Conservation (phyloP, 2,888 invertebrate genomes). For the Nymphalis urticae region DNA sequence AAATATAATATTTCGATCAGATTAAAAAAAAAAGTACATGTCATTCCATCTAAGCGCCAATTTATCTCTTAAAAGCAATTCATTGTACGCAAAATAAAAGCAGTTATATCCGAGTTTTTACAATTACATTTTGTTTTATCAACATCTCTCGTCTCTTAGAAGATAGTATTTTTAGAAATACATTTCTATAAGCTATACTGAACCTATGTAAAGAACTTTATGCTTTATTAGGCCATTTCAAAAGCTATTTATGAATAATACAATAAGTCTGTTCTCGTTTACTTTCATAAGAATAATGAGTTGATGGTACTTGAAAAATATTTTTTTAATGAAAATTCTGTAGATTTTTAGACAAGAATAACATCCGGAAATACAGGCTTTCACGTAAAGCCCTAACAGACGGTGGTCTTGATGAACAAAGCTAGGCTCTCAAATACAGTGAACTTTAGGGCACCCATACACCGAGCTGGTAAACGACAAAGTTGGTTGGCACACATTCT, state of each 20-base stretch:
- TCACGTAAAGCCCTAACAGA: slow-evolving; percentile 39
- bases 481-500: too few relatives aligned
- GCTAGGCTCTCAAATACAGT: slow-evolving; percentile 44
- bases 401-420: slow-evolving; percentile 45
- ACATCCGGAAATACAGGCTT: slow-evolving; percentile 50
- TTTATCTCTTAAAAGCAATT: too few relatives aligned
- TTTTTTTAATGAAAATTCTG: slow-evolving; percentile 39
- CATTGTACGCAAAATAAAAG: too few relatives aligned
- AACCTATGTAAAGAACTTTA: not conserved
- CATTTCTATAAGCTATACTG: too few relatives aligned
- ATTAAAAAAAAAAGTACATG: too few relatives aligned
- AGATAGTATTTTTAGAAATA: too few relatives aligned
- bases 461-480: not conserved
- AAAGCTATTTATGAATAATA: slow-evolving; percentile 10
- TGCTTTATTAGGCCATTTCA: not conserved
- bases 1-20: too few relatives aligned
- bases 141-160: too few relatives aligned
- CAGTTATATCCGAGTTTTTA: too few relatives aligned
- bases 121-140: too few relatives aligned
- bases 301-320: slow-evolving; percentile 27
- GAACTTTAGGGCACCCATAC: slow-evolving; percentile 37
- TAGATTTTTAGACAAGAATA: slow-evolving; percentile 40
- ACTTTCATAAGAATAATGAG: slow-evolving; percentile 23
- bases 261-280: slow-evolving; percentile 5
- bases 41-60: too few relatives aligned